Evolutionary conservation across 2,797 vertebrate genomes (phyloP).

Genomic region (Danio albolineatus): DNA sequence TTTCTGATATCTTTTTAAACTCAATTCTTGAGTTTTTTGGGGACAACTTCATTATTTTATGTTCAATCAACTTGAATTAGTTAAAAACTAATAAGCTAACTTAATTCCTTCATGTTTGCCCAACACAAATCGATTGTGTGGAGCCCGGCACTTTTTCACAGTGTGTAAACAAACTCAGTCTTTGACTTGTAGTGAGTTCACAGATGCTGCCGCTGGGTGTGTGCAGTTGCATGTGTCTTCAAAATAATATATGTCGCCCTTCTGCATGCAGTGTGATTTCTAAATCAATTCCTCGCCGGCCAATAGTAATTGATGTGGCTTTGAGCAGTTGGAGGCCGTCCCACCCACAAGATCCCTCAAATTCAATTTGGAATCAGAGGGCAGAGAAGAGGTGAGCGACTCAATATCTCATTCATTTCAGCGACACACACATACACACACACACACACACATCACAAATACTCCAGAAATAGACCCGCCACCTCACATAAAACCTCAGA

Average conservation of each 20-base stretch:
- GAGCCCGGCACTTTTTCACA: too few relatives aligned
- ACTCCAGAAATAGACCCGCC: slow-evolving; percentile 38
- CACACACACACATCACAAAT: slow-evolving; percentile 43
- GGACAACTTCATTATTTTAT: too few relatives aligned
- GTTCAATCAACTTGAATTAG: too few relatives aligned
- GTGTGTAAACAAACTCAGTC: not conserved
- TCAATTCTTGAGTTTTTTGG: too few relatives aligned
- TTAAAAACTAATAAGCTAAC: too few relatives aligned
- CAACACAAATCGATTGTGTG: too few relatives aligned
- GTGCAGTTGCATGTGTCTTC: not conserved
- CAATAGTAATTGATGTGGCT: slow-evolving; percentile 80
- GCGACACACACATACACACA: slow-evolving; percentile 31
- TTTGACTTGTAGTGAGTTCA: slow-evolving; percentile 5
- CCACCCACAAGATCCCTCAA: slow-evolving; percentile 68
- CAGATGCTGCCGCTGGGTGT: not conserved
- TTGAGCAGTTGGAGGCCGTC: slow-evolving; percentile 74
- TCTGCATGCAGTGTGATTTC: slow-evolving; percentile 67
- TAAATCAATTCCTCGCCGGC: slow-evolving; percentile 75
- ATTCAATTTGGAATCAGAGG: slow-evolving; percentile 78
- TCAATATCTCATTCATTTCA: slow-evolving; percentile 62
- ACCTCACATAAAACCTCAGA: slow-evolving; percentile 37
- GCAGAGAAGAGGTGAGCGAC: slow-evolving; percentile 55
- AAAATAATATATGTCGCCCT: slow-evolving; percentile 63
- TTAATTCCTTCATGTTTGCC: too few relatives aligned
- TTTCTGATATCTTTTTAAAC: too few relatives aligned